Evolutionary conservation across 2,113 vertebrate genomes (phyloP).

Genomic region (Carettochelys insculpta): DNA sequence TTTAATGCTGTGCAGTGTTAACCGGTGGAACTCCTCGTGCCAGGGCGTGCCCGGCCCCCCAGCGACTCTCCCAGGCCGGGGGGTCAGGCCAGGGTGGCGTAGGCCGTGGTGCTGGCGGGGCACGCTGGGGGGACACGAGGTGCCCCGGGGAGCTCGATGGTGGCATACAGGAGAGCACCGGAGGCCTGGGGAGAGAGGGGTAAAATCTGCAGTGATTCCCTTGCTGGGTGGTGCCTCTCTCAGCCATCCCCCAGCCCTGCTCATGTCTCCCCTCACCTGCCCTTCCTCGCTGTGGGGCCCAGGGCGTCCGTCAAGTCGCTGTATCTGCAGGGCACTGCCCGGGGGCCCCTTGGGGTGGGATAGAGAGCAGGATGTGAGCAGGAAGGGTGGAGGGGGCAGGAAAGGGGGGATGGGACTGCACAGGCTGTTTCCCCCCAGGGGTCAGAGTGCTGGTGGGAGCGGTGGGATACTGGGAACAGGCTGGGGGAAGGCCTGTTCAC

Average conservation of each 20-base stretch:
- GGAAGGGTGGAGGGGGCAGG: too few species aligned
- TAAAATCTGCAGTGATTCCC: not conserved
- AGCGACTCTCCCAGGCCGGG: too few species aligned
- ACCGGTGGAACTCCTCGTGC: not conserved
- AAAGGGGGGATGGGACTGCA: too few species aligned
- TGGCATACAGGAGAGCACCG: not conserved
- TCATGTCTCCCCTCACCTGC: not conserved
- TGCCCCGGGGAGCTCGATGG: not conserved
- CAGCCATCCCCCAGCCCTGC: too few species aligned
- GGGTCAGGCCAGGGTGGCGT: not conserved
- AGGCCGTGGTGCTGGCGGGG: not conserved
- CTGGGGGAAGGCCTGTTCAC: not conserved
- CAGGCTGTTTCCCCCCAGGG: fast-evolving
- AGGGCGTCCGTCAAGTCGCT: not conserved
- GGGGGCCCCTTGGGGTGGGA: not conserved
- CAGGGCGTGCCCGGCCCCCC: too few species aligned
- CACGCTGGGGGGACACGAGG: too few species aligned
- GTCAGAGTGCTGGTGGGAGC: not conserved
- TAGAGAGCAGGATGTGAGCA: not conserved
- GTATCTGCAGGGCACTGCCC: not conserved
- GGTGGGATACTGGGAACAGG: not conserved
- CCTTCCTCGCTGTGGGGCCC: too few species aligned
- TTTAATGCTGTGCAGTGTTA: not conserved
- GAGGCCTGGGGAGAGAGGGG: not conserved
- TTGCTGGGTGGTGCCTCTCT: too few species aligned